Conservation (phyloP, 1,140 invertebrate genomes). For the Scylla paramamosain region DNA sequence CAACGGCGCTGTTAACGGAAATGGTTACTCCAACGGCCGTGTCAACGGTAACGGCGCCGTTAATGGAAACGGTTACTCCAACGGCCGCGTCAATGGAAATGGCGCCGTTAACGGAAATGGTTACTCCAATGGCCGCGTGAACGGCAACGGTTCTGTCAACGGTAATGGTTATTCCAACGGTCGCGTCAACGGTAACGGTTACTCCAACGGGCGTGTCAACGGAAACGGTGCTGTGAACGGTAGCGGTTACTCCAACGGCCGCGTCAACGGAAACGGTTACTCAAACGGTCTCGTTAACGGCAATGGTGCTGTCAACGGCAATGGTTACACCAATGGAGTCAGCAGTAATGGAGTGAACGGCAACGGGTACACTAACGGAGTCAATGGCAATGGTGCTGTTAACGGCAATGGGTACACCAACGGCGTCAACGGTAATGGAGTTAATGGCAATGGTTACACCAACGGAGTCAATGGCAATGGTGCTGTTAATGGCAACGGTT, state of each 20-base stretch:
- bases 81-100: too few species aligned
- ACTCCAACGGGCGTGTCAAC: background rate
- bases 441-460: background rate
- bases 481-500: background rate
- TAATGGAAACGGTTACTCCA: too few species aligned
- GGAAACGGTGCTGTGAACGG: background rate
- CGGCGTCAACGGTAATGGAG: too few species aligned
- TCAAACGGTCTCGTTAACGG: background rate
- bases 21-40: background rate
- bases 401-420: background rate
- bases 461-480: background rate
- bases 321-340: background rate
- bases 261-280: background rate
- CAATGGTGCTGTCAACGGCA: background rate
- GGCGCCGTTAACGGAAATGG: too few species aligned
- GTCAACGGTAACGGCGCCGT: too few species aligned
- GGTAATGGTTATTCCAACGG: background rate
- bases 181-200: too few species aligned
- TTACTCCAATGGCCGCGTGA: background rate
- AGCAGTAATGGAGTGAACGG: background rate
- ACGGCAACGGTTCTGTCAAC: background rate
- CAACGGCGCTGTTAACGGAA: too few species aligned
- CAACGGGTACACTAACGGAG: background rate
- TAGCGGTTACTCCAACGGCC: background rate
- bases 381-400: background rate